These are phyloP conservation scores for Oasisia sp. DNA, from an alignment of 2,888 invertebrate genomes.

Conservation along the genomic window DNA sequence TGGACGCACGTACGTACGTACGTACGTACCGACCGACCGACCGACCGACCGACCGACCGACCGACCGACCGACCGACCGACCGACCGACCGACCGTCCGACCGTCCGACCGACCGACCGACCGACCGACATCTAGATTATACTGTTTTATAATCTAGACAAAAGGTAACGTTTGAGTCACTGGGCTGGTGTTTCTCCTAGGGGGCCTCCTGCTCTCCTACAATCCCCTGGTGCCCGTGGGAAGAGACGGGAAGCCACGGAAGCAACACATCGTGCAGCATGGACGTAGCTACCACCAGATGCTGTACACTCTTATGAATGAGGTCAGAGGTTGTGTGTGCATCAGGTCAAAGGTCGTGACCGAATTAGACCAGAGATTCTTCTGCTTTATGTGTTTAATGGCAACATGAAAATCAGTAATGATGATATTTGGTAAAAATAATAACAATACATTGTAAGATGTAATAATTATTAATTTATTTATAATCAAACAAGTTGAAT, in stretches of 20 bases:
- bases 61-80: no score
- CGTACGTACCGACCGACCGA: no score
- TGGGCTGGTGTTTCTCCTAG: slow-evolving; percentile 38
- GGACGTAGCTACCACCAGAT: slow-evolving; percentile 54
- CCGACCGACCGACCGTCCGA: no score
- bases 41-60: no score
- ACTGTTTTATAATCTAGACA: no score
- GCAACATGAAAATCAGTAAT: not conserved
- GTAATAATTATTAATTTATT: no score
- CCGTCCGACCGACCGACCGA: no score
- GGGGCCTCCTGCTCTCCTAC: slow-evolving; percentile 52
- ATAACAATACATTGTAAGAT: not conserved
- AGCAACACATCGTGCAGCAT: slow-evolving; percentile 50
- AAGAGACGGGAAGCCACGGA: slow-evolving; percentile 53
- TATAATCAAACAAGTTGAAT: no score
- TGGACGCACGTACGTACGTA: no score
- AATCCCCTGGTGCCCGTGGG: slow-evolving; percentile 53
- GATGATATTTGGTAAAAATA: not conserved
- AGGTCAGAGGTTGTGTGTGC: slow-evolving; percentile 18
- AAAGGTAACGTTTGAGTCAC: no score
- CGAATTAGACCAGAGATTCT: not conserved
- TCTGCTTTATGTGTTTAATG: not conserved
- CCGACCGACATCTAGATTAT: no score
- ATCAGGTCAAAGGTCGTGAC: not conserved
- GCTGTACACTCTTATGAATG: slow-evolving; percentile 43